phyloP scores from a whole-genome alignment of 2,888 invertebrate species.

The Acleris emargana region DNA sequence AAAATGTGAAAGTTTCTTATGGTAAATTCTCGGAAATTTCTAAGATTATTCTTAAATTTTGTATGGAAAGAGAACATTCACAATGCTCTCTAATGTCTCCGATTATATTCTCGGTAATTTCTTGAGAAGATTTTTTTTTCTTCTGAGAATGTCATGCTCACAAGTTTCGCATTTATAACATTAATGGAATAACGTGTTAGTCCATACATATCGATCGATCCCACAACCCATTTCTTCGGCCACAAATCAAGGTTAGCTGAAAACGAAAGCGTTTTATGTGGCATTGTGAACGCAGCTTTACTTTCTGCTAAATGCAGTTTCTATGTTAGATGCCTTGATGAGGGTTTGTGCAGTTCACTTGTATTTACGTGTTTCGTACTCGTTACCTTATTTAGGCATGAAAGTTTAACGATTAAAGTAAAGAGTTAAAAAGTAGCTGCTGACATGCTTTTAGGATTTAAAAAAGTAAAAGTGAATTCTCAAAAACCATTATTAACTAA shows the following conservation, averaged over 20 bases:
- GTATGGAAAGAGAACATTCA: too few relatives aligned
- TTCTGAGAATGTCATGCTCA: too few relatives aligned
- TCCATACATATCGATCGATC: not conserved
- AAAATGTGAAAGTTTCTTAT: too few relatives aligned
- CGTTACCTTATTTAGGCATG: not conserved
- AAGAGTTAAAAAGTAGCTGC: not conserved
- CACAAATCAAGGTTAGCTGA: conserved; percentile 22
- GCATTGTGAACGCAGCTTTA: conserved; percentile 30
- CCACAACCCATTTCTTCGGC: conserved; percentile 12
- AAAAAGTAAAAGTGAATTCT: not conserved
- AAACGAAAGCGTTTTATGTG: conserved; percentile 33
- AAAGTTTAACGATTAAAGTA: conserved; percentile 11
- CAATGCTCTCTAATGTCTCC: too few relatives aligned
- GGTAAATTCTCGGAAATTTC: too few relatives aligned
- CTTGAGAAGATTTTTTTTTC: too few relatives aligned
- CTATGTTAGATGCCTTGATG: conserved; percentile 18
- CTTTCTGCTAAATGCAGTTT: conserved; percentile 37
- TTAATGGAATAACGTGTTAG: not conserved
- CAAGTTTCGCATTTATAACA: not conserved
- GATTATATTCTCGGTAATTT: too few relatives aligned
- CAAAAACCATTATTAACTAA: too few relatives aligned
- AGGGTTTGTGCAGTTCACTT: conserved; percentile 11
- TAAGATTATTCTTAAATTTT: too few relatives aligned
- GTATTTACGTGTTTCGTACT: not conserved
- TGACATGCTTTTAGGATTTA: not conserved